Evolutionary conservation across 2,113 vertebrate genomes (phyloP), one percentile per base, ranked within the genome.

Genomic region (Gambusia affinis): DNA sequence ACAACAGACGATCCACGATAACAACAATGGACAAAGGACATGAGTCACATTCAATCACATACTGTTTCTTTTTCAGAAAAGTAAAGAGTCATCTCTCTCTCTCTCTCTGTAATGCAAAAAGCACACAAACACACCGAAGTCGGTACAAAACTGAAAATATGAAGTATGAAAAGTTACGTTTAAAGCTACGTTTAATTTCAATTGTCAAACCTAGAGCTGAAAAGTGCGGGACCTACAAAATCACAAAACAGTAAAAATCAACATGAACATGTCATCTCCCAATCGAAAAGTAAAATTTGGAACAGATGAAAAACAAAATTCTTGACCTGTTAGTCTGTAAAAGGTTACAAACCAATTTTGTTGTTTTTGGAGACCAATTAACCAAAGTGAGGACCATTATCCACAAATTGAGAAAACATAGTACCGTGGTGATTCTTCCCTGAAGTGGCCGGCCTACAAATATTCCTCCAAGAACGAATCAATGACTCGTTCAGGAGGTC

Each of bases 21-120:
- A 60, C 65, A 85, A 94, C 92, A 94, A 94, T 90, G 70, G 77
- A 94, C 93, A 94, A 92, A 88, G 30, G 90, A 87, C 84, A 69
- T 92, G 91, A 94, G 80, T 93, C 91, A 92, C 42, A 81, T 67
- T 81, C 72, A 60, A 63, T 85, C 75, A 88, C 82, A 90, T 89
- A 88, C 76, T 73, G 85, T 77, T 70, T 90, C 81, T 39, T 86
- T 42, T 70, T 85, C 82, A 85, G 54, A 89, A 85, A 87, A 74
- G 63, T 79, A 82, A 47, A 47, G 76, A 88, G 71, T 88, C 82
- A 83, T 85, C 57, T 64, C n/a, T n/a, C 82, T 82, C 73, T 61
- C 65, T 39, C 60, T 17, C 62, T 19, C 6, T n/a, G 4, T 19
- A 19, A 47, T n/a, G 51, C 42, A 11, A 73, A 29, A 61, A 44